Evolutionary conservation across 2,888 invertebrate species (phyloP).

Genomic region (Mechanitis mazaeus): DNA sequence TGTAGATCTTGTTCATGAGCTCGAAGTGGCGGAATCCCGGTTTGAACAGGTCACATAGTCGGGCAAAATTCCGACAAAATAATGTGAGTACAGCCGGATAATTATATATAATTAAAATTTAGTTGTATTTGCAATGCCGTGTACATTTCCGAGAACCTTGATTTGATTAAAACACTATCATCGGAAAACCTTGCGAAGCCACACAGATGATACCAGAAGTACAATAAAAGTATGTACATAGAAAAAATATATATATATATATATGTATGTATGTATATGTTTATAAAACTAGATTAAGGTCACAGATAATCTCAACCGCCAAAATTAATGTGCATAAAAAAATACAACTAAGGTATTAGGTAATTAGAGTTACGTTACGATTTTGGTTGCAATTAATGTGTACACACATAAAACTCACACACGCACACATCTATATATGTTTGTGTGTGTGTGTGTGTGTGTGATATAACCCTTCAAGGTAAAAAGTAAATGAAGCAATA

Average conservation of each 20-base stretch:
- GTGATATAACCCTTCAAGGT: background rate
- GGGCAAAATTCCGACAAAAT: too few species aligned
- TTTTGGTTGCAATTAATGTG: too few species aligned
- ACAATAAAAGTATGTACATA: background rate
- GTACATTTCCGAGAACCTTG: background rate
- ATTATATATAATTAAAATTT: too few species aligned
- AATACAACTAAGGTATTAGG: background rate
- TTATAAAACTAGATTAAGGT: conserved; percentile 21
- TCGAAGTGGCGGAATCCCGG: too few species aligned
- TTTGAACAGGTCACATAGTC: too few species aligned
- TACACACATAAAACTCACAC: too few species aligned
- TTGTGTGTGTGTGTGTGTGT: too few species aligned
- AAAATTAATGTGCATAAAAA: conserved; percentile 14
- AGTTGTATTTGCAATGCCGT: background rate
- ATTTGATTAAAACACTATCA: conserved; percentile 9
- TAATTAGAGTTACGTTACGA: too few species aligned
- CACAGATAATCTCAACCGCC: conserved; percentile 17
- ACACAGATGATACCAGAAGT: conserved; percentile 13
- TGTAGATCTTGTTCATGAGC: too few species aligned
- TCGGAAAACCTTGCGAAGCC: conserved; percentile 12
- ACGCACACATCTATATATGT: too few species aligned
- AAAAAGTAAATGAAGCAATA: conserved; percentile 1
- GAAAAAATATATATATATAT: too few species aligned
- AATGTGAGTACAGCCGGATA: too few species aligned
- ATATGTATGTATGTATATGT: background rate